These are phyloP conservation scores for Fratercula arctica DNA, from an alignment of 2,797 vertebrate genomes.

Conservation along the genomic window DNA sequence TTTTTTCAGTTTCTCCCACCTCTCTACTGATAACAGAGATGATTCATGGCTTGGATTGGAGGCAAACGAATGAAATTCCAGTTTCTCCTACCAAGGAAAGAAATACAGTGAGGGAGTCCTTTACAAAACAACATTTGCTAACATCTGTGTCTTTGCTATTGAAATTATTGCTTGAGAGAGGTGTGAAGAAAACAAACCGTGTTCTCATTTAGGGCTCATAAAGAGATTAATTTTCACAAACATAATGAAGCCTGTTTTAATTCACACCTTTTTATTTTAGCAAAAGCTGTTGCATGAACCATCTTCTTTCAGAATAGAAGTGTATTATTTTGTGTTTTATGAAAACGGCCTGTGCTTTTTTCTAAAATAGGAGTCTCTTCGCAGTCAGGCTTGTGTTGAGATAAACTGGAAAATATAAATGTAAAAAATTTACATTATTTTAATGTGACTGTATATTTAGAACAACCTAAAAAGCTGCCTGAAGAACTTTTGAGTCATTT, in stretches of 20 bases:
- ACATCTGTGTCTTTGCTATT: neutral
- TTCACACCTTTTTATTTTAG: constrained; percentile 7
- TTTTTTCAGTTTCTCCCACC: neutral
- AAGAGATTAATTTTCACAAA: constrained; percentile 26
- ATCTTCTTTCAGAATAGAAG: neutral
- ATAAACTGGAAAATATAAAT: neutral
- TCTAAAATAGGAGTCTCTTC: neutral
- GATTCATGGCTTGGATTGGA: neutral
- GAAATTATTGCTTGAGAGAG: neutral
- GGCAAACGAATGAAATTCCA: neutral
- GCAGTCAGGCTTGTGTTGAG: neutral
- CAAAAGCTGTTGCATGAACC: neutral
- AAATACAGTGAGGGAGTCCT: neutral
- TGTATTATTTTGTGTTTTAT: neutral
- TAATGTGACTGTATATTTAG: neutral
- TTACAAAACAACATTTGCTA: neutral
- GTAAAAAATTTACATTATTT: neutral
- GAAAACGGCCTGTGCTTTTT: neutral
- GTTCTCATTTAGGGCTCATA: neutral
- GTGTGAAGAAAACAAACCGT: neutral
- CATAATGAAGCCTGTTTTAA: neutral
- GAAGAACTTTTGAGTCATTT: neutral
- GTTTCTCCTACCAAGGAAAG: neutral
- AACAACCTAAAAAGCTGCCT: neutral
- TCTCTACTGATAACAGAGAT: neutral